These are phyloP conservation scores for Origma solitaria DNA, from an alignment of 2,113 vertebrate species.

Conservation along the genomic window DNA sequence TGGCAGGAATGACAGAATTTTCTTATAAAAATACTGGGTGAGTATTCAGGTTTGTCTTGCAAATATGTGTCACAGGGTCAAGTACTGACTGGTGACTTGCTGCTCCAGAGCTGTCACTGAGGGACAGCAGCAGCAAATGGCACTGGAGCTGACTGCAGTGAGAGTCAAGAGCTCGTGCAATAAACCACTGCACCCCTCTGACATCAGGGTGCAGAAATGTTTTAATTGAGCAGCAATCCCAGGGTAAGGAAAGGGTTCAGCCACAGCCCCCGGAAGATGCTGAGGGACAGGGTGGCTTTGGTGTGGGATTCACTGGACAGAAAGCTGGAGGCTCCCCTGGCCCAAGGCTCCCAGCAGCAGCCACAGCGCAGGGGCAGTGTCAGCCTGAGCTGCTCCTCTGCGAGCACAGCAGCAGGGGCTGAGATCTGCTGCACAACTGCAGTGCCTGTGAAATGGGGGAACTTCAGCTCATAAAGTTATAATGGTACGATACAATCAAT, in stretches of 20 bases:
- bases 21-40: background rate
- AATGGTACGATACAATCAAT: background rate
- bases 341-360: background rate
- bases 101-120: background rate
- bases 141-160: background rate
- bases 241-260: background rate
- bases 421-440: background rate
- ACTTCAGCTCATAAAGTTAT: background rate
- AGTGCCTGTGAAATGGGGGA: accelerated
- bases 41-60: background rate
- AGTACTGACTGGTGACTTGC: background rate
- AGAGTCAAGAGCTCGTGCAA: background rate
- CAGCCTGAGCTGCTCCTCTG: background rate
- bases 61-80: background rate
- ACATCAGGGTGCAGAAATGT: background rate
- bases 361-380: too few species aligned
- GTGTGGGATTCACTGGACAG: accelerated
- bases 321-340: background rate
- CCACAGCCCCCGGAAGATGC: background rate
- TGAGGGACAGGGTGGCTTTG: background rate
- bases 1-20: background rate
- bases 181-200: background rate
- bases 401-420: background rate
- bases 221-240: background rate
- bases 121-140: background rate